Base-by-base conservation (phyloP, 2,113 vertebrate genomes). In the Laticauda laticaudata region DNA sequence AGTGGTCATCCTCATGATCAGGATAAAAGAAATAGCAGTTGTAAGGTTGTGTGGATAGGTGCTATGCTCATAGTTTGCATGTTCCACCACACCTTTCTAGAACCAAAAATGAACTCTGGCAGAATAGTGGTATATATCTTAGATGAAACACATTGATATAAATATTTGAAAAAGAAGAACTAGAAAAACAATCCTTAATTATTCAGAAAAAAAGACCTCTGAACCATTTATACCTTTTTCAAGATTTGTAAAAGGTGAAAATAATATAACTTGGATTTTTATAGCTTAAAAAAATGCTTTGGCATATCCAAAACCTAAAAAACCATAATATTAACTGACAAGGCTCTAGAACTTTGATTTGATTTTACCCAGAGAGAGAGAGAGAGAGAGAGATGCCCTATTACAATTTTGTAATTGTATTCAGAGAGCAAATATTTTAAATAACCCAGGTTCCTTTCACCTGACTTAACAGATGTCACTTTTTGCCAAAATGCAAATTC, bases 401-500 rank as follows among this genome's bases (percentile, higher is more conserved):
- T 15, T 92, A 48, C 55, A 55, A 92, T 86, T 90, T 69, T 81
- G 88, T 0, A 1, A 6, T 0, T 87, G 1, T 20, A 59, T 57
- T 21, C 1, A 14, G 5, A 4, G 7, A 23, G 53, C 18, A 94
- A 11, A 48, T 57, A 3, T 91, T 92, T 93, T 24, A 86, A 94
- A 90, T 87, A 86, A 85, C 3, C 51, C 54, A 85, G 59, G 0
- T 90, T 87, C 45, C 18, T 18, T 26, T 94, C 87, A 59, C 24
- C 45, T 81, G 90, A 86, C 9, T 87, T 94, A 93, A 75, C 18
- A 39, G 45, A 90, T 29, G 1, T 57, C 54, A 91, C 48, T 88
- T 92, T 91, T 57, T 91, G 87, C 18, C 24, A 69, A 93, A 86
- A 8, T 26, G 96, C 92, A 89, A 69, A n/a, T 86, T 94, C 55